Base-by-base conservation (phyloP, 2,888 invertebrate species). In the Vanessa cardui region DNA sequence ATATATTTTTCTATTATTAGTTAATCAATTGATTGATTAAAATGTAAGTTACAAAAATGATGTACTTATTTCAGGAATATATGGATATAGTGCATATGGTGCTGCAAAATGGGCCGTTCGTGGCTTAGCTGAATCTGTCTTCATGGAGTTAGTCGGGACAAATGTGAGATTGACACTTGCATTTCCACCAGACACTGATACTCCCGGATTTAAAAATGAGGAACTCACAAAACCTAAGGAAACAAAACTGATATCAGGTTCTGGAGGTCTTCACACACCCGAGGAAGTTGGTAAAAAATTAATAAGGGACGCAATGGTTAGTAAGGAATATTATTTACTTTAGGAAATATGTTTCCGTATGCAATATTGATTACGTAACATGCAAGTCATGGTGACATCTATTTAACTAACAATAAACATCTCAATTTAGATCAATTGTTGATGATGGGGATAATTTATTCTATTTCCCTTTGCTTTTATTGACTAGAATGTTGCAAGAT, bases 161-260 rank as follows among this genome's bases (percentile, higher is more conserved):
- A 96, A 96, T 69, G 94, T 99, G 0, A 94, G 95, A 16, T 95
- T 99, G 0, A 99, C 98, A 2, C 82, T 99, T 21, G 95, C 97
- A 1, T 94, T 97, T 77, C 99, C 99, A 3, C 97, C 99, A 0
- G 99, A 99, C 82, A 99, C 99, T 0, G 98, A 99, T 80, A 99
- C 99, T 0, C 99, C 99, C 16, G 99, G 99, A 18, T 98, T 97
- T 86, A 95, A 95, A 70, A 94, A 94, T 74, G 99, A 99, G 88
- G 95, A 98, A 78, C 94, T 95, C 71, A 94, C 95, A 0, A 99
- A 98, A 88, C 98, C 98, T 0, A 90, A 94, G 66, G 98, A 97
- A 93, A 99, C 99, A 0, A 95, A 95, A 84, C 89, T 97, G 1
- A 98, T 99, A 78, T 97, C 97, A 15, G 95, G 96, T 64, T 89